Base-by-base conservation (phyloP, 2,888 invertebrate species). In the Tribolium freemani region DNA sequence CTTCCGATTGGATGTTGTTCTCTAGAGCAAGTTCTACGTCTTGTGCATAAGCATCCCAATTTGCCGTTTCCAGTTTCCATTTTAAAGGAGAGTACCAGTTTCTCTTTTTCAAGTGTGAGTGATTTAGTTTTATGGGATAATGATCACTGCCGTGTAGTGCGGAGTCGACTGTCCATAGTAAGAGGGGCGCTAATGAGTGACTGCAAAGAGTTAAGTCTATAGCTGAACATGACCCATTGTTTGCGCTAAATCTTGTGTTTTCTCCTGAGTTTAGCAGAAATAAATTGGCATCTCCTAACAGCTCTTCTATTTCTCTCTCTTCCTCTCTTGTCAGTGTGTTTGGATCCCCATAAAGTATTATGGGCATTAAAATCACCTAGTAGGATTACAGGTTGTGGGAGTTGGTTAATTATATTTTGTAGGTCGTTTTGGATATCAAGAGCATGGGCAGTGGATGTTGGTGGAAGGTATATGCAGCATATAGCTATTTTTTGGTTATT, bases 281-380 rank as follows among this genome's bases (percentile, higher is more conserved):
- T 5, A 75, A 20, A 8, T 78, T 67, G 6, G 72, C 38, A 31
- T 9, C 16, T 9, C 77, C 67, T 20, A 78, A 11, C 5, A 73
- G 31, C 10, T 63, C 13, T 69, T 77, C 76, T 0, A 80, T 30
- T n/a, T 38, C 38, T 38, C n/a, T n/a, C n/a, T 69, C 76, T n/a
- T 6, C 79, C 78, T 44, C 74, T 50, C 6, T 16, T 26, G 26
- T 79, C 76, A 9, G 31, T 56, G 20, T 71, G 45, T 1, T 26
- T 66, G 73, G 31, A 56, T 56, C 21, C 53, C 56, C 56, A 56
- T 20, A 56, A 26, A 1, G 10, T 13, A 30, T 30, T 56, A 38
- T 80, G 75, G 13, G 74, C 76, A 30, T 79, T 79, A 20, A 80
- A 78, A 48, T 81, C 79, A 0, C 79, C 80, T 1, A 77, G 21